Conservation (phyloP, 2,113 vertebrate genomes). For the Hippocampus zosterae region DNA sequence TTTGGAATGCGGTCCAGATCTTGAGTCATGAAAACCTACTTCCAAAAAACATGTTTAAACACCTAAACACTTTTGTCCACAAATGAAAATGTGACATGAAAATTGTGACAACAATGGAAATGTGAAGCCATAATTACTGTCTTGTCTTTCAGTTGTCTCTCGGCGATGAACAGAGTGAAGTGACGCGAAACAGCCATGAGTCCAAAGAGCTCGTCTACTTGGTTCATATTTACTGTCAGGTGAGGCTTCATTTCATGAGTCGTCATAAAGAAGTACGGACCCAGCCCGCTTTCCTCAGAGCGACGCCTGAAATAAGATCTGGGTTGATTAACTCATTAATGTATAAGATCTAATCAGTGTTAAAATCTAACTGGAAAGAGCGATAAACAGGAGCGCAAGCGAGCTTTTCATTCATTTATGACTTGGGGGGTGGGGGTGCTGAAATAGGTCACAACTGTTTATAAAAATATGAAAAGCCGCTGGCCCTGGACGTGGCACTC, state of each 20-base stretch:
- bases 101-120: background rate
- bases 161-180: conserved; percentile 92
- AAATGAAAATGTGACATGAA: no score
- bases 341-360: no score
- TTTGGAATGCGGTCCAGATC: background rate
- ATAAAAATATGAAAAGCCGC: no score
- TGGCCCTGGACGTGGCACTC: no score
- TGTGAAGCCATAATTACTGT: conserved; percentile 1
- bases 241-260: conserved; percentile 53
- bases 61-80: background rate
- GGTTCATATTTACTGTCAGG: conserved; percentile 96
- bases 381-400: no score
- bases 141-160: conserved; percentile 80
- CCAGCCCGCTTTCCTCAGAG: no score
- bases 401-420: no score
- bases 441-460: no score
- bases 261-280: background rate
- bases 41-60: background rate
- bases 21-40: background rate
- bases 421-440: no score
- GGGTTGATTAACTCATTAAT: no score
- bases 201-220: conserved; percentile 95
- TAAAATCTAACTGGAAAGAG: no score
- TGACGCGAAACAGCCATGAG: conserved; percentile 88
- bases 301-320: no score